Percentiles rank a stretch among this genome's conserved stretches.
These are phyloP conservation scores for Meliscaeva auricollis DNA, from an alignment of 2,888 invertebrate species.

Conservation along the genomic window DNA sequence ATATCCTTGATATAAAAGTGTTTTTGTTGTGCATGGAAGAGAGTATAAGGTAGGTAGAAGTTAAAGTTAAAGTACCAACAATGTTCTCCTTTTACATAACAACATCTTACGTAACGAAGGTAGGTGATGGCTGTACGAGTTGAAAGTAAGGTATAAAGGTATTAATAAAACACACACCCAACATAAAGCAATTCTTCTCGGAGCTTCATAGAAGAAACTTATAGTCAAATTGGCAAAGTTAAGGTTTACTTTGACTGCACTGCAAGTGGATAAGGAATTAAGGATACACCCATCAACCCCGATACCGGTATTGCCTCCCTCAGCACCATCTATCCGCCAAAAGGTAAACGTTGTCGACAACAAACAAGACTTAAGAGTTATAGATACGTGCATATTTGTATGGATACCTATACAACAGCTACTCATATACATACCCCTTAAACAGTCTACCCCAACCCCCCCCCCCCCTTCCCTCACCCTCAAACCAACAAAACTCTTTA, in stretches of 20 bases:
- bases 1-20: conserved; percentile 26
- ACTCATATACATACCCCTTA: background rate
- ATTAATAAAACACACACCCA: conserved; percentile 20
- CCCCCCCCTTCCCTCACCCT: background rate
- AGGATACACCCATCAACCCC: background rate
- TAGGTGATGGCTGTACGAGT: background rate
- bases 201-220: conserved; percentile 41
- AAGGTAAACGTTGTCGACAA: conserved; percentile 40
- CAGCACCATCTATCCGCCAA: conserved; percentile 15
- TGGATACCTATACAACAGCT: background rate
- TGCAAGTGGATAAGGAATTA: conserved; percentile 38
- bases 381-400: background rate
- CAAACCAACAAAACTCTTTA: background rate
- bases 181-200: conserved; percentile 47
- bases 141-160: background rate
- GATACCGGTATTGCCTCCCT: too few relatives aligned
- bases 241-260: conserved; percentile 55
- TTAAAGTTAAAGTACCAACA: background rate
- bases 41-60: background rate
- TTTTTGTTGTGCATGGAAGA: background rate
- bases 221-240: conserved; percentile 69
- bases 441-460: background rate
- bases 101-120: conserved; percentile 6
- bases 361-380: conserved; percentile 25
- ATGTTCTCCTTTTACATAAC: conserved; percentile 33